Evolutionary conservation across 2,797 vertebrate species (phyloP).

Genomic region (Hypotaenidia philippensis): DNA sequence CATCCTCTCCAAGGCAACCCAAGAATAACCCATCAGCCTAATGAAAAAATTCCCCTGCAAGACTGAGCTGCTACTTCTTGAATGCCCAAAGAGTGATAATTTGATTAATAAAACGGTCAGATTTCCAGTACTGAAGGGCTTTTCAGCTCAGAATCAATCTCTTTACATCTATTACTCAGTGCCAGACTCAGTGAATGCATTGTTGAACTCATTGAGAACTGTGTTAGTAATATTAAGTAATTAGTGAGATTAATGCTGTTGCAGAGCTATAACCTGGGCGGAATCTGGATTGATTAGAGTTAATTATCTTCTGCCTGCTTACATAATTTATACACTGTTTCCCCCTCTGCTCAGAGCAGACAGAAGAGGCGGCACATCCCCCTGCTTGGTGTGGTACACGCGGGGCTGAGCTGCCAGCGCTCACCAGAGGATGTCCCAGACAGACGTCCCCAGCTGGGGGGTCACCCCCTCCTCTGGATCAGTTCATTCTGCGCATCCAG

Average conservation of each 20-base stretch:
- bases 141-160: conserved; percentile 34
- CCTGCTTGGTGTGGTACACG: accelerated
- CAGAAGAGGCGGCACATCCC: background rate
- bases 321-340: conserved; percentile 48
- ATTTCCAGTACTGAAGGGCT: conserved; percentile 17
- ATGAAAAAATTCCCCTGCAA: background rate
- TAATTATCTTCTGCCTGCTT: conserved; percentile 65
- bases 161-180: conserved; percentile 13
- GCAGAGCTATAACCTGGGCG: conserved; percentile 57
- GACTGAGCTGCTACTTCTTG: background rate
- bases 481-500: background rate
- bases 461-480: background rate
- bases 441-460: accelerated
- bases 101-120: conserved; percentile 58
- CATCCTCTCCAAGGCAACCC: background rate
- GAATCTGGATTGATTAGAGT: conserved; percentile 65
- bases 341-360: background rate
- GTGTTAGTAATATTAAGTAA: conserved; percentile 63
- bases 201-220: conserved; percentile 52
- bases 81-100: conserved; percentile 25
- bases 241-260: conserved; percentile 67
- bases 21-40: background rate
- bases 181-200: background rate
- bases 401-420: accelerated
- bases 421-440: background rate